Conservation (phyloP, 53 echinoderm and acorn worm species). For the Hippasteria phrygiana region DNA sequence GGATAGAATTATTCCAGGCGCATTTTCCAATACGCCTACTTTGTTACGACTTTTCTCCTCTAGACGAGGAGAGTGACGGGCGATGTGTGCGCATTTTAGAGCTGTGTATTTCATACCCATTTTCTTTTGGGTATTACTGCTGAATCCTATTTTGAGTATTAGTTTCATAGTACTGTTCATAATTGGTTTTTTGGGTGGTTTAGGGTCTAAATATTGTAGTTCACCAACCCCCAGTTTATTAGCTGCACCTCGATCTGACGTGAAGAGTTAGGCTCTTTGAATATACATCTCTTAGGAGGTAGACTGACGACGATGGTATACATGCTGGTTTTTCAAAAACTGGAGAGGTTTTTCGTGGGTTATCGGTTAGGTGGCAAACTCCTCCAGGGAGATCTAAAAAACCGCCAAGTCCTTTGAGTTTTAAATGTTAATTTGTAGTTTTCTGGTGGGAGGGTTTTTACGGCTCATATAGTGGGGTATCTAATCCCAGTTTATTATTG, state of each 20-base stretch:
- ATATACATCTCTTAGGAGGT: constrained; percentile 58
- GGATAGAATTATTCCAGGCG: constrained; percentile 61
- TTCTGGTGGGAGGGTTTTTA: constrained; percentile 66
- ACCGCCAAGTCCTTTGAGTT: constrained; percentile 95
- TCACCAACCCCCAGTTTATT: constrained; percentile 74
- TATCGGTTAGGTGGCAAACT: constrained; percentile 83
- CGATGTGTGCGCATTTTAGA: constrained; percentile 84
- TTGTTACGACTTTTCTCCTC: constrained; percentile 90
- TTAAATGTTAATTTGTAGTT: constrained; percentile 71
- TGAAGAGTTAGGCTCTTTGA: constrained; percentile 40
- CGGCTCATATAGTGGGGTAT: constrained; percentile 79
- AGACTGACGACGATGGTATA: constrained; percentile 91
- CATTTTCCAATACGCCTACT: constrained; percentile 87
- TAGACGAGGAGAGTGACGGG: constrained; percentile 79
- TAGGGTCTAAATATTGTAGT: constrained; percentile 66
- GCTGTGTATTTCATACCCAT: constrained; percentile 47
- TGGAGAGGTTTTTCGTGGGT: constrained; percentile 85
- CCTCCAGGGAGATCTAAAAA: constrained; percentile 83
- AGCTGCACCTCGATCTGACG: constrained; percentile 93
- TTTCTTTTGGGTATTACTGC: constrained; percentile 75
- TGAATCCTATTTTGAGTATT: constrained; percentile 74
- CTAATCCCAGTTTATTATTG: constrained; percentile 83
- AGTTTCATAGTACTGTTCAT: constrained; percentile 51
- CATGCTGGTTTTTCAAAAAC: constrained; percentile 68
- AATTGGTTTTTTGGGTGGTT: constrained; percentile 12